Conservation (phyloP, 2,888 invertebrate genomes). For the Operophtera brumata region DNA sequence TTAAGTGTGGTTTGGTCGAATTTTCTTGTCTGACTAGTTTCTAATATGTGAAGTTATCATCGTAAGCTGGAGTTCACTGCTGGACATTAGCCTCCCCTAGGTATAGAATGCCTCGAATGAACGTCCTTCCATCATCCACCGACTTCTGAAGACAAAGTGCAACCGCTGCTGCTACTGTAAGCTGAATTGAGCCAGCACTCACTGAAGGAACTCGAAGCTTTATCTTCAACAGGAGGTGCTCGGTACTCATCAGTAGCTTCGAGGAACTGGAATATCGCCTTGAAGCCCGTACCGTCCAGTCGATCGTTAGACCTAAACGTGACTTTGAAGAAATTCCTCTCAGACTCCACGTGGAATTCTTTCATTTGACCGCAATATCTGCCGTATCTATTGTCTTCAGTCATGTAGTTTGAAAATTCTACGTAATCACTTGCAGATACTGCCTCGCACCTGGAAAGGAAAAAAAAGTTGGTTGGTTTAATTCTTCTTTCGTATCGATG, state of each 20-base stretch:
- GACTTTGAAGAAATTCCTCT: constrained; percentile 95
- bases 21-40: too few species aligned
- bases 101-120: too few species aligned
- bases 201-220: constrained; percentile 60
- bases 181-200: constrained; percentile 42
- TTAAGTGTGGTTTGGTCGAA: too few species aligned
- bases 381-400: constrained; percentile 92
- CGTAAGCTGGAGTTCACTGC: too few species aligned
- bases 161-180: neutral
- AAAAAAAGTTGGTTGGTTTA: neutral
- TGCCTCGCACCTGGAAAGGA: constrained; percentile 90
- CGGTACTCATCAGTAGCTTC: constrained; percentile 83
- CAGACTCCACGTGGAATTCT: constrained; percentile 91
- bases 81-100: too few species aligned
- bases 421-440: constrained; percentile 96
- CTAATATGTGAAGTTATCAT: too few species aligned
- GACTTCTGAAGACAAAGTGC: neutral
- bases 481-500: too few species aligned
- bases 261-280: constrained; percentile 93
- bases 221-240: constrained; percentile 67
- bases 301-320: constrained; percentile 96
- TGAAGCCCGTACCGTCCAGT: constrained; percentile 96
- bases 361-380: constrained; percentile 93
- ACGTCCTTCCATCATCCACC: too few species aligned
- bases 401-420: constrained; percentile 96